Conservation (phyloP, 2,113 vertebrate genomes). For the Calidris pygmaea region DNA sequence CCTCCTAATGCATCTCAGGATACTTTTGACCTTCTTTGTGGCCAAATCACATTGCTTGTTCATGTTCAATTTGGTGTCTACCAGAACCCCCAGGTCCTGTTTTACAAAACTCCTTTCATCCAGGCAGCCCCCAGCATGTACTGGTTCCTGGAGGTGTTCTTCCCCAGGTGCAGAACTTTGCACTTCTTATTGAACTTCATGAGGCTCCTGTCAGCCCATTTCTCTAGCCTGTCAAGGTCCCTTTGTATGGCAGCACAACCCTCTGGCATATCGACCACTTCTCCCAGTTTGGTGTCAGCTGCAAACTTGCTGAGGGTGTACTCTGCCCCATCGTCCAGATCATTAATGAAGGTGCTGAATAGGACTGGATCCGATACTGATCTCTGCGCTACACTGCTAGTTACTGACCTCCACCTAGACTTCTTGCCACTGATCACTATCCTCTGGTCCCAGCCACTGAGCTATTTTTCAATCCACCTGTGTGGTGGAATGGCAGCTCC, state of each 20-base stretch:
- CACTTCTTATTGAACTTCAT: neutral
- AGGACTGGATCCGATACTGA: neutral
- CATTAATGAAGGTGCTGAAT: neutral
- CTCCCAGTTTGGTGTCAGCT: neutral
- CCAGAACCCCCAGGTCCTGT: neutral
- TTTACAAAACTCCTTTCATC: neutral
- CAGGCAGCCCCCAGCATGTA: neutral
- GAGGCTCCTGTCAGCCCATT: neutral
- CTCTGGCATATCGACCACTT: fast-evolving
- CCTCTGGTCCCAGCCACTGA: neutral
- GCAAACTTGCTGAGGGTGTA: neutral
- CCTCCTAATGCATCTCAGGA: neutral
- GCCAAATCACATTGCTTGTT: neutral
- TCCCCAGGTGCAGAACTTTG: neutral
- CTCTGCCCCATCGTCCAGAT: neutral
- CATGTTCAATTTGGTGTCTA: neutral
- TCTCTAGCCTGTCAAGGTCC: neutral
- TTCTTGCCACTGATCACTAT: neutral
- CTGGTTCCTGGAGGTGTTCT: neutral
- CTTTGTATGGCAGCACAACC: neutral
- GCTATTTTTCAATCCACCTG: neutral
- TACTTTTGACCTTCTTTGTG: neutral
- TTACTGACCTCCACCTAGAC: neutral
- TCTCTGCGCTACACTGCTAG: neutral
- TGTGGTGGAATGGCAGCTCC: neutral